Conservation (phyloP, 2,888 invertebrate genomes). For the Enchytraeus crypticus region DNA sequence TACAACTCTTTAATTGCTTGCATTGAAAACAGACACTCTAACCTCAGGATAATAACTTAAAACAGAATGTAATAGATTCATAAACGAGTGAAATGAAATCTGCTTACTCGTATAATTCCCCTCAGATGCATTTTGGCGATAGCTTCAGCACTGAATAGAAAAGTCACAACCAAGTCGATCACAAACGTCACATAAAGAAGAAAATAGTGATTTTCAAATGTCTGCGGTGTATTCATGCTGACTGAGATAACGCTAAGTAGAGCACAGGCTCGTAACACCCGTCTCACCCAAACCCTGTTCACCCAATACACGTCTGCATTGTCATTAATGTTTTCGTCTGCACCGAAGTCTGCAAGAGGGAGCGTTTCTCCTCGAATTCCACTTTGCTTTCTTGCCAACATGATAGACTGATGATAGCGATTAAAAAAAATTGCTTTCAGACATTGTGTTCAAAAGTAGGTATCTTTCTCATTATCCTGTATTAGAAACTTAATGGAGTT, state of each 20-base stretch:
- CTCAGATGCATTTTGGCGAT: conserved; percentile 95
- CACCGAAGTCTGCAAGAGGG: conserved; percentile 90
- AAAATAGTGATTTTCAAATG: conserved; percentile 72
- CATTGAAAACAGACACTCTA: too few relatives aligned
- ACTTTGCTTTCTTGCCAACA: conserved; percentile 68
- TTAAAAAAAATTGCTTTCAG: too few relatives aligned
- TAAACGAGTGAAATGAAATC: too few relatives aligned
- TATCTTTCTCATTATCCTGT: too few relatives aligned
- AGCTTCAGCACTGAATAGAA: conserved; percentile 95
- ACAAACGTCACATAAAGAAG: conserved; percentile 83
- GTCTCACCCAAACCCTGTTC: conserved; percentile 57
- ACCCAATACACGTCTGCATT: conserved; percentile 98
- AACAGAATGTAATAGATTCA: too few relatives aligned
- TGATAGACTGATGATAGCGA: too few relatives aligned
- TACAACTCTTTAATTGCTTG: too few relatives aligned
- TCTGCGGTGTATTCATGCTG: conserved; percentile 92
- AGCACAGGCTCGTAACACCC: conserved; percentile 51
- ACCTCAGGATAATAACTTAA: too few relatives aligned
- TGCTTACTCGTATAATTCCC: conserved; percentile 72
- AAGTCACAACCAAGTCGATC: conserved; percentile 77
- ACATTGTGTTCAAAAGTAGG: too few relatives aligned
- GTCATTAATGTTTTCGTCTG: conserved; percentile 89
- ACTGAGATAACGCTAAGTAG: conserved; percentile 88
- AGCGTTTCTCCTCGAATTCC: conserved; percentile 73
- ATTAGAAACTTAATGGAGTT: too few relatives aligned